Conservation (phyloP, 2,113 vertebrate genomes). For the Phaethornis superciliosus region DNA sequence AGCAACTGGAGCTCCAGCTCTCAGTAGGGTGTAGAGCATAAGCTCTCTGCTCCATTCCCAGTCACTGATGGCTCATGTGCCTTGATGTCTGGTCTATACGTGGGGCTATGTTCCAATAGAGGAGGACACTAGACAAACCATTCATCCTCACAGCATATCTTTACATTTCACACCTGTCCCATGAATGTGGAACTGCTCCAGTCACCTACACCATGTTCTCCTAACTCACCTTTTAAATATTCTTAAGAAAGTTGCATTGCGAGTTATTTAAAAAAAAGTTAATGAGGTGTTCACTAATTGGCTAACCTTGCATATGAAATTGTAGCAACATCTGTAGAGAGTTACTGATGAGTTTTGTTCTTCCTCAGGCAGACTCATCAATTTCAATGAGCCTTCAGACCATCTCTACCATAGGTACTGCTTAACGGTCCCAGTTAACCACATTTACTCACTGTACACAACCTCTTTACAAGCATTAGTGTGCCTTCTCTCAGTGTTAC, state of each 20-base stretch:
- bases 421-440: not conserved
- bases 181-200: not conserved
- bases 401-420: not conserved
- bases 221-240: not conserved
- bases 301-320: not conserved
- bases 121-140: rapidly evolving
- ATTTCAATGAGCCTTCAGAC: not conserved
- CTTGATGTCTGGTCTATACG: not conserved
- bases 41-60: not conserved
- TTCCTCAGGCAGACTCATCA: not conserved
- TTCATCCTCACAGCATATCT: not conserved
- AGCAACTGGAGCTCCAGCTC: not conserved
- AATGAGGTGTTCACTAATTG: not conserved
- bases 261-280: not conserved
- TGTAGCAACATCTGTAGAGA: not conserved
- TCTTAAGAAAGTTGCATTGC: not conserved
- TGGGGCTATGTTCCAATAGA: not conserved
- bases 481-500: not conserved
- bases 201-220: not conserved
- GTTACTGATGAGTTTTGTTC: not conserved
- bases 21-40: not conserved
- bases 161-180: not conserved
- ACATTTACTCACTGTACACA: not conserved
- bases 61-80: not conserved
- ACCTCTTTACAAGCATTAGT: not conserved